phyloP scores from a whole-genome alignment of 1,140 invertebrate genomes.

The Hesperophylax magnus region DNA sequence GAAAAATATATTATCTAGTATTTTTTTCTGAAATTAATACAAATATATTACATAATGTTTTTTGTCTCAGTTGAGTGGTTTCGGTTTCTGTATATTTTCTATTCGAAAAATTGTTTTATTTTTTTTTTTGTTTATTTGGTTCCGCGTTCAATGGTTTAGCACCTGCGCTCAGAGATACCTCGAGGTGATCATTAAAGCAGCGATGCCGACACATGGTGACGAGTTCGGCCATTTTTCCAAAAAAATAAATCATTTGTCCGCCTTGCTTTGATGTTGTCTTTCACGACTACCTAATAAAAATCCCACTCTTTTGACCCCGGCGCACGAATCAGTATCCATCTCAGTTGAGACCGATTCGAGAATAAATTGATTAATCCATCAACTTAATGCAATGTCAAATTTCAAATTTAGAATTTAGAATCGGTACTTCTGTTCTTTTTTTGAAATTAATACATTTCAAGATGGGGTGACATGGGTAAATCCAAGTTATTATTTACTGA shows the following conservation, averaged over 20 bases:
- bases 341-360: constrained; percentile 10
- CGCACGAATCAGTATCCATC: constrained; percentile 27
- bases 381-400: constrained; percentile 7
- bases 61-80: too few species aligned
- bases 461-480: too few species aligned
- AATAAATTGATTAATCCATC: constrained; percentile 33
- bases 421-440: too few species aligned
- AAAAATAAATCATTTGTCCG: constrained; percentile 42
- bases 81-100: too few species aligned
- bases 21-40: too few species aligned
- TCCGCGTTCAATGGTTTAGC: neutral
- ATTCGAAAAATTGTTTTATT: neutral
- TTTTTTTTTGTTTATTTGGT: neutral
- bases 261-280: constrained; percentile 18
- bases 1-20: too few species aligned
- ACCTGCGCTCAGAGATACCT: neutral
- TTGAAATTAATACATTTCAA: too few species aligned
- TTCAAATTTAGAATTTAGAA: neutral
- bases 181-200: constrained; percentile 32
- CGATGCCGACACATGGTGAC: constrained; percentile 31
- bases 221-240: constrained; percentile 25
- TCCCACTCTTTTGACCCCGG: constrained; percentile 9
- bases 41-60: too few species aligned
- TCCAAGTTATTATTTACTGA: too few species aligned
- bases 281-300: constrained; percentile 37